Evolutionary conservation across 1,140 invertebrate genomes (phyloP), one percentile per base, ranked within the genome.

Genomic region (Drosophila subobscura): DNA sequence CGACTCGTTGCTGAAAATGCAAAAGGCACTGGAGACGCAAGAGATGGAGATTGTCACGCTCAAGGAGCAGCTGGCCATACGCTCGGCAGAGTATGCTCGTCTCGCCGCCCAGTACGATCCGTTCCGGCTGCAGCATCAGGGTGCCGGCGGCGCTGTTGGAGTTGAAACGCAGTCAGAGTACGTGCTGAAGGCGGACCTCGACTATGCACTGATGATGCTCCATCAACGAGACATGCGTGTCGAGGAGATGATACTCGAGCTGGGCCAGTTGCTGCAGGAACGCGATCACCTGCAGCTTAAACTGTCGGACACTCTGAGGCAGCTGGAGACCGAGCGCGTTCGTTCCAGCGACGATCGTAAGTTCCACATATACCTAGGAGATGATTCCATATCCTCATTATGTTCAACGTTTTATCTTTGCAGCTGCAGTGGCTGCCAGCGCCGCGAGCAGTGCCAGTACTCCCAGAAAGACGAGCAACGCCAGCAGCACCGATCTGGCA

Each of bases 171-270:
- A 46, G 41, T 41, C 81, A 2, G 81, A 85, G 27, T 86, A 86
- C 22, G 81, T 85, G n/a, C 92, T 93, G 0, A 92, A 93, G 84
- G 93, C 94, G 3, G 96, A 98, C 89, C 92, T 97, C 45, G 96
- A 98, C 91, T 92, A 97, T 57, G 96, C 96, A 0, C 85, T 97
- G 5, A 96, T 97, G 80, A 96, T 96, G 94, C 92, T 98, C 22
- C 96, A 98, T 91, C 96, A 97, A 74, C 93, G 96, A 73, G 97
- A 98, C 73, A 95, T 97, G 20, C 93, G 96, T 8, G 97, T 96
- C 92, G 97, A 98, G 84, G 97, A 98, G 92, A 92, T 98, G 45
- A 97, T 97, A 0, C 93, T 96, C 68, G 96, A 98, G 91, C 92
- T 98, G 29, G 96, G 96, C 81, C 95, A 96, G 90, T 91, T 98